A percentile compares a stretch with the other conserved stretches of the same genome.
phyloP scores from a whole-genome alignment of 2,888 invertebrate species.

The Theretra japonica region DNA sequence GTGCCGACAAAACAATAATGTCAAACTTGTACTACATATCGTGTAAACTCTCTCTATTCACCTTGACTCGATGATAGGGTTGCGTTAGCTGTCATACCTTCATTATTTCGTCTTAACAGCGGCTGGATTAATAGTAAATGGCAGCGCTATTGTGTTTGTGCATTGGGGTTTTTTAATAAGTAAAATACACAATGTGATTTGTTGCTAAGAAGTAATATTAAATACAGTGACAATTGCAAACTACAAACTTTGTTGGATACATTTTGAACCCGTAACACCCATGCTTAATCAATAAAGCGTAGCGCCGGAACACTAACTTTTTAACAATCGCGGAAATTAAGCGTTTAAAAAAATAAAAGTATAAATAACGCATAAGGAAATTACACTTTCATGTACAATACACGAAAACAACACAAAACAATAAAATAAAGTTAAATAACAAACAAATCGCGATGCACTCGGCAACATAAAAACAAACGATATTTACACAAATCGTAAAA shows the following conservation, averaged over 20 bases:
- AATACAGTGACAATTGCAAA: too few species aligned
- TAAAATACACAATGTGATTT: too few species aligned
- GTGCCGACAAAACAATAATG: conserved; percentile 46
- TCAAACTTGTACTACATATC: conserved; percentile 49
- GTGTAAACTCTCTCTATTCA: conserved; percentile 49
- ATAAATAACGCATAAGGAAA: not conserved
- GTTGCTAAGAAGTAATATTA: too few species aligned
- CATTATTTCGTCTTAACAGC: conserved; percentile 18
- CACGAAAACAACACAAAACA: not conserved
- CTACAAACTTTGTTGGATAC: too few species aligned
- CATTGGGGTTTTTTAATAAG: too few species aligned
- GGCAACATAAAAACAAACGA: conserved; percentile 24
- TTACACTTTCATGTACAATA: conserved; percentile 3
- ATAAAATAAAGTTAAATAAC: not conserved
- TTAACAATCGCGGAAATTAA: not conserved
- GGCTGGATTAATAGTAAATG: not conserved
- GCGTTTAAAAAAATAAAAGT: not conserved
- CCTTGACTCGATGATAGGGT: conserved; percentile 58
- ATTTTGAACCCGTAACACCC: too few species aligned
- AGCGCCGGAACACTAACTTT: too few species aligned
- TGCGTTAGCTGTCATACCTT: conserved; percentile 35
- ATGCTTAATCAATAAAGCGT: too few species aligned
- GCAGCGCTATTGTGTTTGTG: not conserved
- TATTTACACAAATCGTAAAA: conserved; percentile 13
- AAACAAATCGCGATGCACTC: not conserved